These are phyloP conservation scores for Ametastegia equiseti DNA, from an alignment of 2,888 invertebrate species.

Conservation along the genomic window DNA sequence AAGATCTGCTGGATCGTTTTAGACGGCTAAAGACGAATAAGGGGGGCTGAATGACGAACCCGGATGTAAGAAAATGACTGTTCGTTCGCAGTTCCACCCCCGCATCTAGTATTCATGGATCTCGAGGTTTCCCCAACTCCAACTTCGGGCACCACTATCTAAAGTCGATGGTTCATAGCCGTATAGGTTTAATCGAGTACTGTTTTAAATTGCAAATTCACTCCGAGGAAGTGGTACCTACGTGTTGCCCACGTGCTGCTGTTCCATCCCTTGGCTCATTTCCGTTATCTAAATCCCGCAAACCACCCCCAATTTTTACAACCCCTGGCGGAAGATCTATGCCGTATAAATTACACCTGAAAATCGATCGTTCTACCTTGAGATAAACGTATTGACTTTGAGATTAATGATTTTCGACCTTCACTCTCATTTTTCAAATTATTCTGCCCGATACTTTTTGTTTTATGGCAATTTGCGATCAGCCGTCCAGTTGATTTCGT, in stretches of 20 bases:
- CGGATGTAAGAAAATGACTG: background rate
- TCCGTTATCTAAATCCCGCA: conserved; percentile 7
- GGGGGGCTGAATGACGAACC: background rate
- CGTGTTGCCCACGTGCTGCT: background rate
- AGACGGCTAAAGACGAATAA: too few species aligned
- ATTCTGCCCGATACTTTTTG: too few species aligned
- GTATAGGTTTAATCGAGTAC: conserved; percentile 62
- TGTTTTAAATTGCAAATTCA: conserved; percentile 62
- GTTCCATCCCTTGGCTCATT: background rate
- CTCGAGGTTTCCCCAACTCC: background rate
- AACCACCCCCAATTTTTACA: too few species aligned
- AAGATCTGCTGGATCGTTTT: too few species aligned
- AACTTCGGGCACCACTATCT: background rate
- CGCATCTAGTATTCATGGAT: conserved; percentile 3
- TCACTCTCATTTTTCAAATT: too few species aligned
- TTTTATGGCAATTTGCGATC: too few species aligned
- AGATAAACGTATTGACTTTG: too few species aligned
- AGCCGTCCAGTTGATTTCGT: too few species aligned
- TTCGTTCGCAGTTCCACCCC: background rate
- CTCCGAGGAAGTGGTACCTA: background rate
- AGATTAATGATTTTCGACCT: too few species aligned
- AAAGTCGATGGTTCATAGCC: background rate
- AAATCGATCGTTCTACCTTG: too few species aligned
- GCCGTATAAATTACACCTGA: too few species aligned
- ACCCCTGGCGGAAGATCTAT: background rate